Evolutionary conservation across 2,888 invertebrate species (phyloP).

Genomic region (Galerucella nymphaeae): DNA sequence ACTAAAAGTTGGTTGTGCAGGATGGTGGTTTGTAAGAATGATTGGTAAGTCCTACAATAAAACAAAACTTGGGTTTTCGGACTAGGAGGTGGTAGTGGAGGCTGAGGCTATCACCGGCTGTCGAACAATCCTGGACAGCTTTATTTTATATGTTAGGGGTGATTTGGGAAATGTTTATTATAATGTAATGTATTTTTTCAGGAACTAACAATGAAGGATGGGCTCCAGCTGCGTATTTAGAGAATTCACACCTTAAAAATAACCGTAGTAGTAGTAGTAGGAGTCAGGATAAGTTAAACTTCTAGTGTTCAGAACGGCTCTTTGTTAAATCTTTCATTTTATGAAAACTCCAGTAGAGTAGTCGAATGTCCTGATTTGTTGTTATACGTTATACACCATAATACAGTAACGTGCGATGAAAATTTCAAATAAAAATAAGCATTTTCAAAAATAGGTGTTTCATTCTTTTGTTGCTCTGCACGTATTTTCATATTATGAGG

Average conservation of each 20-base stretch:
- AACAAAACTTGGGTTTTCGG: no score
- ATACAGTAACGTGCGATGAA: conserved; percentile 24
- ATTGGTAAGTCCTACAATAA: conserved; percentile 71
- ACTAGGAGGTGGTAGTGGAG: no score
- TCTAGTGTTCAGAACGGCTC: conserved; percentile 41
- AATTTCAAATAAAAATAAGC: background rate
- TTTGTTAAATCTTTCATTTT: conserved; percentile 13
- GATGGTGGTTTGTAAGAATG: conserved; percentile 95
- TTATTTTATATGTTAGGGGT: no score
- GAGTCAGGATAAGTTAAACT: conserved; percentile 68
- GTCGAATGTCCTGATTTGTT: conserved; percentile 18
- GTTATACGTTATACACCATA: conserved; percentile 19
- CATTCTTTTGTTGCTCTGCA: background rate
- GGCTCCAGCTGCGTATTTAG: conserved; percentile 94
- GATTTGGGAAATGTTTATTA: background rate
- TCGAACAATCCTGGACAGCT: conserved; percentile 3
- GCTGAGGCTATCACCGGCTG: no score
- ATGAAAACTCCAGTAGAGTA: conserved; percentile 16
- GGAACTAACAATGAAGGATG: conserved; percentile 85
- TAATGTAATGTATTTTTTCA: conserved; percentile 58
- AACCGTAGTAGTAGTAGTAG: conserved; percentile 77
- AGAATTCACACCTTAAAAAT: conserved; percentile 78
- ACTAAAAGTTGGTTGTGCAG: conserved; percentile 92
- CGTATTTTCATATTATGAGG: background rate
- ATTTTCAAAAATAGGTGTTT: conserved; percentile 25